Evolutionary conservation across 23 tunicate species (phyloP), one percentile per base, ranked within the genome.

Genomic region (Clavelina lepadiformis): DNA sequence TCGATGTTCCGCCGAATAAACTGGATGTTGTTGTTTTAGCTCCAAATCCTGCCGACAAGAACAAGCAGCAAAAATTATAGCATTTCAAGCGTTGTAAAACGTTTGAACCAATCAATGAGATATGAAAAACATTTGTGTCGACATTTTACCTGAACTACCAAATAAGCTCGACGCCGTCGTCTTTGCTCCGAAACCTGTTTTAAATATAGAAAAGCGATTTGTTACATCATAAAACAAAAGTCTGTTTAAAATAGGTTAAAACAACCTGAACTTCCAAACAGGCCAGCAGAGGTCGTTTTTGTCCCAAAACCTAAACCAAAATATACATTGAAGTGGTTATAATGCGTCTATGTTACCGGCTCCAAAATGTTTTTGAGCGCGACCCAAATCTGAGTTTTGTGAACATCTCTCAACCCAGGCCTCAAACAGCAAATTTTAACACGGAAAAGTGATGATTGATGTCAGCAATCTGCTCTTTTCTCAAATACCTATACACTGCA

Each of bases 21-120:
- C 63, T 45, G 7, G 67, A 56, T 19, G 63, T 71, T 24, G 82
- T 65, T 35, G 76, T 31, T 22, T 76, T 76, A 3, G 53, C 56
- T 65, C 82, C 82, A 52, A 76, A 76, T 31, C 73, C 82, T 76
- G 47, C 1, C n/a, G n/a, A n/a, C n/a, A n/a, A n/a, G n/a, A n/a
- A n/a, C n/a, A n/a, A n/a, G n/a, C n/a, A n/a, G n/a, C n/a, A n/a
- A n/a, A n/a, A n/a, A n/a, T n/a, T n/a, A n/a, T n/a, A n/a, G n/a
- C n/a, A n/a, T n/a, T n/a, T n/a, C n/a, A n/a, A n/a, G n/a, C n/a
- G n/a, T n/a, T n/a, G n/a, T n/a, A 66, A 76, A 63, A 37, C 34
- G 24, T 30, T 8, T 62, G 58, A 34, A 34, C 22, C 36, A 38
- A 47, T 20, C 28, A 20, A 11, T 8, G 28, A 25, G 13, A 60